Base-by-base conservation (phyloP, 2,888 invertebrate species). In the Drosophila dives region DNA sequence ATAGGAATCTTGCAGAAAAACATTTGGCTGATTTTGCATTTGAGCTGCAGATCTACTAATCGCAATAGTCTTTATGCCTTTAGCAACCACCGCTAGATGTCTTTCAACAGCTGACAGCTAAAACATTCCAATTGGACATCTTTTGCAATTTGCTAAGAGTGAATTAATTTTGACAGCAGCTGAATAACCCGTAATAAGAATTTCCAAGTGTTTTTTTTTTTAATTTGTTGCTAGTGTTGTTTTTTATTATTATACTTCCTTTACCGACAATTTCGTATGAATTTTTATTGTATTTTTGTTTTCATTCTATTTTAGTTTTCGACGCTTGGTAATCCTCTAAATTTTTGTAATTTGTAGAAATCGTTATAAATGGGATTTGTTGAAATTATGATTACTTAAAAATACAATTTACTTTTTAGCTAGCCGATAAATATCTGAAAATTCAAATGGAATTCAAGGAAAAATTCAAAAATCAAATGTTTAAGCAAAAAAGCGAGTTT, bases 401-500 rank as follows among this genome's bases (percentile, higher is more conserved):
- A 23, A 23, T 45, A 45, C 2, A 45, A 20, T 20, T 20, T 20
- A 7, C 17, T 8, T 17, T 2, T 15, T 23, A 1, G 15, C 20
- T 23, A 15, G 8, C 20, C 8, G 20, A 29, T 45, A 23, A 2
- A 15, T 23, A 20, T 15, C 45, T 45, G 45, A 49, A 42, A 69
- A 20, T 53, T 15, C 36, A 8, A 29, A 29, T 2, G n/a, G 0
- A 45, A 45, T 23, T 23, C 11, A 15, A 12, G 20, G 42, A 38
- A 32, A 29, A 55, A 48, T 29, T 11, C 26, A 10, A 45, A 45
- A 36, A 54, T 58, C 33, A 40, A 53, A 36, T 55, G 6, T n/a
- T 38, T 55, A 6, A 23, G 45, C 23, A 74, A 74, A 74, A 12
- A 40, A 66, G 29, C 48, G 45, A 42, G 38, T 55, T 62, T 32